Base-by-base conservation (phyloP, 2,888 invertebrate genomes). In the Parnassius glacialis region DNA sequence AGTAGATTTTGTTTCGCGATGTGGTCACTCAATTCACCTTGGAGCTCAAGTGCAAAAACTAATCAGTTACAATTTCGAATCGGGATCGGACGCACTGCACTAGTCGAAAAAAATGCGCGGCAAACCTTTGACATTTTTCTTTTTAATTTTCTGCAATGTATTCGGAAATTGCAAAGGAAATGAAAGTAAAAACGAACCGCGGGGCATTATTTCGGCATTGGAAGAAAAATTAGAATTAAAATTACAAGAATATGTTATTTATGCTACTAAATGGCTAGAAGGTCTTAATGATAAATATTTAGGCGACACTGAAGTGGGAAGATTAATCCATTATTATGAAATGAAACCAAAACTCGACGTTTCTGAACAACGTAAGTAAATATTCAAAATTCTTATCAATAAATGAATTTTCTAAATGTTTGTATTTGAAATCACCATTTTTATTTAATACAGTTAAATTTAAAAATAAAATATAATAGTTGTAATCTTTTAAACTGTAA, bases 201-300 rank as follows among this genome's bases (percentile, higher is more conserved):
- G 45, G 54, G 59, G 53, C 54, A 70, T 78, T 13, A 34, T 74
- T 13, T 52, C 70, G 0, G 56, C 67, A 10, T 64, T 85, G 7
- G 81, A 83, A 64, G 68, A 74, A 34, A 80, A 71, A 12, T 67
- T 87, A 34, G 76, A 80, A 61, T 64, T 67, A 44, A 82, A 75
- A 67, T 67, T 87, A 0, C 68, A 72, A 50, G 79, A 82, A 58
- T 78, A 68, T 61, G 66, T 74, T 0, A 67, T 68, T 54, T 70
- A 61, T 66, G 61, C 80, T 0, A 72, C 80, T 0, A 69, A 69
- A 55, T 77, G 72, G 72, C 65, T 90, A 25, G 84, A 85, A 53
- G 67, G 73, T 41, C 80, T 85, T n/a, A 89, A 90, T 65, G 87
- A 90, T 72, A 68, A 67, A 16, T 74, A 82, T 71, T 68, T 87